Evolutionary conservation across 2,113 vertebrate species (phyloP).

Genomic region (Otolemur garnettii): DNA sequence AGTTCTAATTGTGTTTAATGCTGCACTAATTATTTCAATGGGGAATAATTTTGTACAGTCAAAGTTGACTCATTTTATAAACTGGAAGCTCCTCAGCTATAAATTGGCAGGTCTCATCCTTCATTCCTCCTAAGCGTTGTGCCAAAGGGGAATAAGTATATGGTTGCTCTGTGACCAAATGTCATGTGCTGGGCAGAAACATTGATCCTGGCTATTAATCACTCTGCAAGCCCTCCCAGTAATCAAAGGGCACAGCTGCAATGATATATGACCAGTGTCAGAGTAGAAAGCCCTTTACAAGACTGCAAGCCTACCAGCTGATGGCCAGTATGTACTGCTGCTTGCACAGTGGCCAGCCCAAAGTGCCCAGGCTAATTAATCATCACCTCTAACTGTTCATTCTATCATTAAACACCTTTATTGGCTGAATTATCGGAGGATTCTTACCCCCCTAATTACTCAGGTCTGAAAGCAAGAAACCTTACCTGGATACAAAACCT

Average conservation of each 20-base stretch:
- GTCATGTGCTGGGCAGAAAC: slow-evolving; percentile 98
- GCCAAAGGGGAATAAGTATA: slow-evolving; percentile 96
- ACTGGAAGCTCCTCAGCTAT: slow-evolving; percentile 94
- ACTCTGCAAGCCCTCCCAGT: slow-evolving; percentile 97
- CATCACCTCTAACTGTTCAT: slow-evolving; percentile 92
- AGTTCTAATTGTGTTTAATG: slow-evolving; percentile 95
- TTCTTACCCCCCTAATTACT: slow-evolving; percentile 90
- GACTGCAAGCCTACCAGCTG: slow-evolving; percentile 94
- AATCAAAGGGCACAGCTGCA: slow-evolving; percentile 97
- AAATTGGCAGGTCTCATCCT: slow-evolving; percentile 95
- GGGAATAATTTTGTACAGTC: slow-evolving; percentile 95
- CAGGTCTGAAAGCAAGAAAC: slow-evolving; percentile 88
- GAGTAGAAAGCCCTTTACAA: slow-evolving; percentile 94
- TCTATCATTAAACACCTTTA: slow-evolving; percentile 94
- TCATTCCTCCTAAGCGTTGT: slow-evolving; percentile 94
- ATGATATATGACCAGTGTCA: slow-evolving; percentile 99
- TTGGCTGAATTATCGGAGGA: slow-evolving; percentile 92
- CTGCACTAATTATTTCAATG: slow-evolving; percentile 96
- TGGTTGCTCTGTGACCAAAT: slow-evolving; percentile 99
- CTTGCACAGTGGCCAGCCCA: slow-evolving; percentile 89
- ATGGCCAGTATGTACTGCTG: slow-evolving; percentile 91
- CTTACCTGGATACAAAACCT: slow-evolving; percentile 91
- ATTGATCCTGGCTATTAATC: slow-evolving; percentile 99
- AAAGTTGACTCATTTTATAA: slow-evolving; percentile 96
- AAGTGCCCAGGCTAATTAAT: slow-evolving; percentile 94